A percentile compares a stretch with the other conserved stretches of the same genome.
Conservation (phyloP, 2,888 invertebrate species). For the Nomada ferruginata region DNA sequence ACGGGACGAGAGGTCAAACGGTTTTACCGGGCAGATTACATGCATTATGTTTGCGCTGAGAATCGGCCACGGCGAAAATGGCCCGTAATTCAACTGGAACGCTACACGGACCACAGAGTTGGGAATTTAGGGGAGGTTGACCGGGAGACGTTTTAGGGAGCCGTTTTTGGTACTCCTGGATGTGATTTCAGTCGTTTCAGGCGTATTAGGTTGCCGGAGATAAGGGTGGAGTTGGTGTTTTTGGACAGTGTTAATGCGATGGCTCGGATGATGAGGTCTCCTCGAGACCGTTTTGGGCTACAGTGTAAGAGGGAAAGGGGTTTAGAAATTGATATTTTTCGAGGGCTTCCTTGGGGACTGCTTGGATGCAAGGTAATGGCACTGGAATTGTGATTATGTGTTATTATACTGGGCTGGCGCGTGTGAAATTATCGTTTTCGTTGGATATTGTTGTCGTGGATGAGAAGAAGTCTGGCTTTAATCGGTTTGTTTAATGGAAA, state of each 20-base stretch:
- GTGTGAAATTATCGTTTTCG: no score
- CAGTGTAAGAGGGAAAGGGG: background rate
- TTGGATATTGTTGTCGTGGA: background rate
- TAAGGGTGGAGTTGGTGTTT: background rate
- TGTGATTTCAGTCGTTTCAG: background rate
- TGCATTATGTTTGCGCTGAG: conserved; percentile 81
- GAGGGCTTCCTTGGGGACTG: no score
- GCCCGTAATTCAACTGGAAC: conserved; percentile 72
- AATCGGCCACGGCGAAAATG: conserved; percentile 70
- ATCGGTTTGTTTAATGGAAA: no score
- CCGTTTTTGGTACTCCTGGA: background rate
- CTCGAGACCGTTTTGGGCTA: background rate
- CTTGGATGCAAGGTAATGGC: no score
- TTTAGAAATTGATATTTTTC: background rate
- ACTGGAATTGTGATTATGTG: no score
- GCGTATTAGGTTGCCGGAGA: background rate
- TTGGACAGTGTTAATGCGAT: background rate
- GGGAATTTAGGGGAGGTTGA: conserved; percentile 1
- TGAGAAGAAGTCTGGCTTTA: background rate
- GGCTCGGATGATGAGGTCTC: background rate
- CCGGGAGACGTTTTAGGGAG: conserved; percentile 1
- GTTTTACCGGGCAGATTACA: conserved; percentile 80
- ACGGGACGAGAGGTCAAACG: conserved; percentile 81
- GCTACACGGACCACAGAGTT: conserved; percentile 20
- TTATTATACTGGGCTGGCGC: no score